phyloP scores from a whole-genome alignment of 2,888 invertebrate genomes.

The Petrophora chlorosata region DNA sequence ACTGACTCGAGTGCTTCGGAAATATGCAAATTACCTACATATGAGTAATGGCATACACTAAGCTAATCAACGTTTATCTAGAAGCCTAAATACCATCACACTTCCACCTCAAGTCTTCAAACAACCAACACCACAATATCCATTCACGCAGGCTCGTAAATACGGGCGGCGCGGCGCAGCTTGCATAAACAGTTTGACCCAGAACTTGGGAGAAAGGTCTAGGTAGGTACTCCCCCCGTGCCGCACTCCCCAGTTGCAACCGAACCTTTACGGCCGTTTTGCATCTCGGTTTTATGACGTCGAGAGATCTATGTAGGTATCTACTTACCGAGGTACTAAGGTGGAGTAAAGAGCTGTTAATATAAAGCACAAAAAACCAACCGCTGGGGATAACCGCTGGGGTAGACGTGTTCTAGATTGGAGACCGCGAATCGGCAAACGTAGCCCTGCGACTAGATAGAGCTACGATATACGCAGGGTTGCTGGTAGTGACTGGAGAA shows the following conservation, averaged over 20 bases:
- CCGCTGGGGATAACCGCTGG: too few species aligned
- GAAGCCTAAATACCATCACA: background rate
- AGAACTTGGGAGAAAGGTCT: conserved; percentile 82
- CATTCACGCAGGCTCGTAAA: conserved; percentile 10
- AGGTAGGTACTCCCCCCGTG: conserved; percentile 40
- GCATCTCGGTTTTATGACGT: conserved; percentile 58
- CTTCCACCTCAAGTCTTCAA: background rate
- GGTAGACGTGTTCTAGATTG: too few species aligned
- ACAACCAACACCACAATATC: background rate
- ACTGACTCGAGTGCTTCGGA: too few species aligned
- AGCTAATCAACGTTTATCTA: too few species aligned
- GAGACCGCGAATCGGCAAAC: too few species aligned
- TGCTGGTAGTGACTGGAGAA: too few species aligned
- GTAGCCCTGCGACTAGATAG: too few species aligned
- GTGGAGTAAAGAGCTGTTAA: conserved; percentile 42
- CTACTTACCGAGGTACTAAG: too few species aligned
- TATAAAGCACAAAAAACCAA: too few species aligned
- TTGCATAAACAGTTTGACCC: conserved; percentile 72
- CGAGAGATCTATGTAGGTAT: conserved; percentile 34
- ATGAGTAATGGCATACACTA: too few species aligned
- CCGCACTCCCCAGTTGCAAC: conserved; percentile 25
- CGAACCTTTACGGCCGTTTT: conserved; percentile 40
- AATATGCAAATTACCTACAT: too few species aligned
- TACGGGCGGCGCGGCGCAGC: conserved; percentile 27
- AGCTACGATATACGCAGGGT: too few species aligned